A percentile compares a stretch with the other conserved stretches of the same genome.
Evolutionary conservation across 2,113 vertebrate species (phyloP).

Genomic region (Tetrao urogallus): DNA sequence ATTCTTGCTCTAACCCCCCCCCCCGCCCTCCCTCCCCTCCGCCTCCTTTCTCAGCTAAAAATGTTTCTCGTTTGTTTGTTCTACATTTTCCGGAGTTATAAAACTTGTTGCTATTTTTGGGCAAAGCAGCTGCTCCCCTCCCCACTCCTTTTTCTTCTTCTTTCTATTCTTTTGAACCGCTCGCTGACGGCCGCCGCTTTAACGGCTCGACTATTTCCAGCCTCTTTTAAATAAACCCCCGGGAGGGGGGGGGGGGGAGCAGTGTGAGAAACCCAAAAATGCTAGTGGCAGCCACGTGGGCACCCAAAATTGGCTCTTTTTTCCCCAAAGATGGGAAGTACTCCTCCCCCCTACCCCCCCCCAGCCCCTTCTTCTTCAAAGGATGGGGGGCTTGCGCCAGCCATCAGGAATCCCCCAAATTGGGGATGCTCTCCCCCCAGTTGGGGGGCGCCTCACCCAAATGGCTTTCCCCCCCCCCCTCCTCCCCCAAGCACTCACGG

Average conservation of each 20-base stretch:
- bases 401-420: not conserved
- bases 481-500: not conserved
- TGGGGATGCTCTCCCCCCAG: not conserved
- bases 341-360: not conserved
- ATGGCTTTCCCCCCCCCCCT: not conserved
- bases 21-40: not conserved
- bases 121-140: constrained; percentile 57
- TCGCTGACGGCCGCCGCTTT: not conserved
- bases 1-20: not conserved
- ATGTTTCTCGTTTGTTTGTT: constrained; percentile 61
- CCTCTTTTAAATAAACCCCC: not conserved
- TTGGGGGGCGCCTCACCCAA: not conserved
- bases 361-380: too few relatives aligned
- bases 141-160: not conserved
- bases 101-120: constrained; percentile 75
- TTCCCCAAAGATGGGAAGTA: not conserved
- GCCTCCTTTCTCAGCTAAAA: constrained; percentile 25
- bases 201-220: not conserved
- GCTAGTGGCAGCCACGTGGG: not conserved
- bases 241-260: not conserved
- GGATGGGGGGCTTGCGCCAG: not conserved
- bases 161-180: not conserved
- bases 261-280: not conserved
- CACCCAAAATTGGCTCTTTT: not conserved
- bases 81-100: constrained; percentile 69